These are phyloP conservation scores for Charina bottae DNA, from an alignment of 2,113 vertebrate species.

Conservation along the genomic window DNA sequence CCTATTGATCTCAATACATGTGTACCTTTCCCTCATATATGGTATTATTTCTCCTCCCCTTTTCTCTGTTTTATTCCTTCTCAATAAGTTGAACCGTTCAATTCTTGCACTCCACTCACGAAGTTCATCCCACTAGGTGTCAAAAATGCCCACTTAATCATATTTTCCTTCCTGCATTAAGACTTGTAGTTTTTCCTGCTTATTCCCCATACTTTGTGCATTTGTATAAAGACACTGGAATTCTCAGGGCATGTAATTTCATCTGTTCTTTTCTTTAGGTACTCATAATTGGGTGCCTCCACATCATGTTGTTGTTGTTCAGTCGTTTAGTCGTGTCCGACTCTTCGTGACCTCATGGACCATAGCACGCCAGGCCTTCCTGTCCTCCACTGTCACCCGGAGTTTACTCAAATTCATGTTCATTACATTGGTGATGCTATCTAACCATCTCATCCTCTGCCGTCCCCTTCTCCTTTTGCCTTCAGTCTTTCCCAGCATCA, in stretches of 20 bases:
- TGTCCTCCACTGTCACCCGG: too few species aligned
- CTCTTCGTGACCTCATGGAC: too few species aligned
- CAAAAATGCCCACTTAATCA: background rate
- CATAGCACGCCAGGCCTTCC: too few species aligned
- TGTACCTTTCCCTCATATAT: background rate
- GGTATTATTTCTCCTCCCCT: background rate
- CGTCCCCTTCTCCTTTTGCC: too few species aligned
- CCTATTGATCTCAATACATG: background rate
- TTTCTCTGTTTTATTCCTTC: background rate
- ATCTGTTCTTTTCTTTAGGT: background rate
- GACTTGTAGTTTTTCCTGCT: background rate
- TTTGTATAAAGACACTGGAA: background rate
- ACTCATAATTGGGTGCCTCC: background rate
- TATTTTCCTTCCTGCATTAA: background rate
- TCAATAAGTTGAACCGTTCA: background rate
- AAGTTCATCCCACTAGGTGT: background rate
- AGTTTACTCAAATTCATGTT: too few species aligned
- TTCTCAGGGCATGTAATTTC: background rate
- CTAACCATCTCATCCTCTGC: too few species aligned
- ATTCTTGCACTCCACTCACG: background rate
- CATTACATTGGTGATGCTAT: too few species aligned
- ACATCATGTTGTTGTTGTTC: too few species aligned
- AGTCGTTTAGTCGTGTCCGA: too few species aligned
- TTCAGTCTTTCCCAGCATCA: too few species aligned
- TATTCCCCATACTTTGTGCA: background rate